These are phyloP conservation scores for Leucophenga varia DNA, from an alignment of 1,140 invertebrate genomes.

Conservation along the genomic window DNA sequence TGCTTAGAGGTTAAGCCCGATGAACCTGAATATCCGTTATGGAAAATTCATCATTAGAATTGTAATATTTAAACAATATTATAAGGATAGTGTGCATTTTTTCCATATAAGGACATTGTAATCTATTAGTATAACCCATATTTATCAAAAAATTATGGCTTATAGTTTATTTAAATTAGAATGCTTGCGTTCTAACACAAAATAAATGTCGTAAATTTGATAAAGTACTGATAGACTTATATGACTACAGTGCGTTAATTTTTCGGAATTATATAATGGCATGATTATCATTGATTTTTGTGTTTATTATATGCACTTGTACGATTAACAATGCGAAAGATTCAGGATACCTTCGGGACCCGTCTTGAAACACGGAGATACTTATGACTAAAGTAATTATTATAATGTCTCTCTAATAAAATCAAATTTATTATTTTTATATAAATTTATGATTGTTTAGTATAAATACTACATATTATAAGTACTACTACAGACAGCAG, in stretches of 20 bases:
- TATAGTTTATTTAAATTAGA: constrained; percentile 19
- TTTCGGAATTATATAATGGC: constrained; percentile 21
- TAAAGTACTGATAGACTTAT: constrained; percentile 22
- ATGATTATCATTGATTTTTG: constrained; percentile 14
- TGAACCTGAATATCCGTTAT: constrained; percentile 16
- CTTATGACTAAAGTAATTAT: too few species aligned
- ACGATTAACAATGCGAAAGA: constrained; percentile 30
- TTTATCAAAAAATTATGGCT: constrained; percentile 17
- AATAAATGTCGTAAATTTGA: constrained; percentile 19
- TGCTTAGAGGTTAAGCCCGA: constrained; percentile 12
- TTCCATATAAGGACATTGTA: constrained; percentile 23
- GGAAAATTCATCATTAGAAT: constrained; percentile 12
- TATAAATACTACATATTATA: too few species aligned
- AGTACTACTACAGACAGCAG: too few species aligned
- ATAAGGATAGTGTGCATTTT: constrained; percentile 9
- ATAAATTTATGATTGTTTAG: too few species aligned
- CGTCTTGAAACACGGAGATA: constrained; percentile 95
- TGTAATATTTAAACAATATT: constrained; percentile 4
- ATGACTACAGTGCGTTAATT: constrained; percentile 22
- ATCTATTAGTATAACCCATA: constrained; percentile 20
- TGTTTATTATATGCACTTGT: constrained; percentile 21
- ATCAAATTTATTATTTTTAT: too few species aligned
- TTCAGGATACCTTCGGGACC: constrained; percentile 71
- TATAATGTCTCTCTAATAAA: too few species aligned
- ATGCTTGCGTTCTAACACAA: constrained; percentile 19